These are phyloP conservation scores for Lagorchestes hirsutus DNA, from an alignment of 2,797 vertebrate species.

Conservation along the genomic window DNA sequence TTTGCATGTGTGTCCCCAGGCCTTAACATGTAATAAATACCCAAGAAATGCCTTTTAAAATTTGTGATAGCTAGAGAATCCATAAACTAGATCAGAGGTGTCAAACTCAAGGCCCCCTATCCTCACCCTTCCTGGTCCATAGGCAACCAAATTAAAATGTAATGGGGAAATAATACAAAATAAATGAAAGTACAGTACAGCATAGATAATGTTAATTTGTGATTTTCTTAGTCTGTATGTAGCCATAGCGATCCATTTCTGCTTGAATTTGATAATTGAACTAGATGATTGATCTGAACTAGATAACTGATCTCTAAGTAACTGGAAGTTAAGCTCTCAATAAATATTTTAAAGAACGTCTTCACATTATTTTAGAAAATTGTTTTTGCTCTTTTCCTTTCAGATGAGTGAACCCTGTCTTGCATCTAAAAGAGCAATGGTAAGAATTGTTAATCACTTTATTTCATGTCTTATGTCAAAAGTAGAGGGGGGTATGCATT, in stretches of 20 bases:
- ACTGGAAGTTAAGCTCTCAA: background rate
- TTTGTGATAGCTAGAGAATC: background rate
- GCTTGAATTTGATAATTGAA: background rate
- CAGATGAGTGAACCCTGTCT: conserved; percentile 88
- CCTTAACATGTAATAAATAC: background rate
- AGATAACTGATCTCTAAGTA: conserved; percentile 34
- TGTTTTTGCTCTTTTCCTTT: conserved; percentile 49
- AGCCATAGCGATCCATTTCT: background rate
- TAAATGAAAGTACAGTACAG: background rate
- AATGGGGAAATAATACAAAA: background rate
- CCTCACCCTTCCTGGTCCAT: background rate
- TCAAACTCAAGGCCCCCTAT: background rate
- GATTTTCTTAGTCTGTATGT: background rate
- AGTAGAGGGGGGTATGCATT: background rate
- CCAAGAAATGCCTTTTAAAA: background rate
- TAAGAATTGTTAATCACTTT: conserved; percentile 78
- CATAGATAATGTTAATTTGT: background rate
- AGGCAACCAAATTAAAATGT: background rate
- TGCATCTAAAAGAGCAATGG: conserved; percentile 85
- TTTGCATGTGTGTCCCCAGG: background rate
- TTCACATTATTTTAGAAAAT: conserved; percentile 35
- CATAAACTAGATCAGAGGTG: background rate
- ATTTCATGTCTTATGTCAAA: conserved; percentile 22
- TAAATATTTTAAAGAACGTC: conserved; percentile 23
- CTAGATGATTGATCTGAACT: conserved; percentile 8